phyloP scores from a whole-genome alignment of 2,113 vertebrate species.

The Tringa solitaria region DNA sequence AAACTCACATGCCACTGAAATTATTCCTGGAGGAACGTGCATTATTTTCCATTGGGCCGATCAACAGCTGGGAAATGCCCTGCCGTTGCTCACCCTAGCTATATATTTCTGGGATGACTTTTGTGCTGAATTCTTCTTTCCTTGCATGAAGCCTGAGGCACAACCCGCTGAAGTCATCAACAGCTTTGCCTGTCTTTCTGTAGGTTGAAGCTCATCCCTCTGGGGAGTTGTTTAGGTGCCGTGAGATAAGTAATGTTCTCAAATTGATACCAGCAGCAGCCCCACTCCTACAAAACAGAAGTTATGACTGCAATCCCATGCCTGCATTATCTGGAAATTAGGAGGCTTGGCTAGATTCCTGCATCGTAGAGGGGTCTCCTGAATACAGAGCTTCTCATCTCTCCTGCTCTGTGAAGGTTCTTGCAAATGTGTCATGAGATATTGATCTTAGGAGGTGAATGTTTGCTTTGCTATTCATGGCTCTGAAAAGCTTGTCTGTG shows the following conservation, averaged over 20 bases:
- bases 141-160: neutral
- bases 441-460: neutral
- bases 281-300: neutral
- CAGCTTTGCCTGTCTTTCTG: neutral
- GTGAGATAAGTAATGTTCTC: neutral
- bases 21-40: neutral
- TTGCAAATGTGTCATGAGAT: neutral
- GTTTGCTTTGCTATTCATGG: neutral
- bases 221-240: neutral
- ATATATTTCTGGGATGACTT: neutral
- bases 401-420: neutral
- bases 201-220: neutral
- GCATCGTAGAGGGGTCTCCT: accelerated
- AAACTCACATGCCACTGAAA: neutral
- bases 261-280: neutral
- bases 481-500: neutral
- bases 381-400: neutral
- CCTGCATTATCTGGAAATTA: neutral
- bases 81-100: neutral
- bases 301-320: neutral
- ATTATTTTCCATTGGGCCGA: neutral
- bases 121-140: neutral
- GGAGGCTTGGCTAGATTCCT: neutral
- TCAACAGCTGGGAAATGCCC: neutral
- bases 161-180: neutral